phyloP scores from a whole-genome alignment of 2,113 vertebrate genomes.

The Monarcha castaneiventris region DNA sequence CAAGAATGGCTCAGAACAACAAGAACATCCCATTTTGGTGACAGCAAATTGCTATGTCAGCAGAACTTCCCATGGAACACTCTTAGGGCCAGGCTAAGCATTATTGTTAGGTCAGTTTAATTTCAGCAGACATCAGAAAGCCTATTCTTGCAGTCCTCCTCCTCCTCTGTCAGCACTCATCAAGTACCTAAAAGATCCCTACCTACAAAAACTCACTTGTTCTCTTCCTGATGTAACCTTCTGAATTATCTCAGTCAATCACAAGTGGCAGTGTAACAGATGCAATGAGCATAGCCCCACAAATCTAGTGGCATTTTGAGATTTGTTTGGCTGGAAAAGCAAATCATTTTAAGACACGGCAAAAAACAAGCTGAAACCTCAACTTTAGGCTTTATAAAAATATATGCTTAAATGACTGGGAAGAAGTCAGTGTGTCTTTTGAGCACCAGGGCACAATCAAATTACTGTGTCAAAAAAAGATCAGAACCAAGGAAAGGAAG shows the following conservation, averaged over 20 bases:
- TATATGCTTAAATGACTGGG: not conserved
- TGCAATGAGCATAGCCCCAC: not conserved
- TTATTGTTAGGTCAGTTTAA: not conserved
- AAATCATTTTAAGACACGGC: not conserved
- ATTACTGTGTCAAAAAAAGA: slow-evolving; percentile 1
- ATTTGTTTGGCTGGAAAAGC: not conserved
- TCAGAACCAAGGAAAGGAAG: not conserved
- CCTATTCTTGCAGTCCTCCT: not conserved
- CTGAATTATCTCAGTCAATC: not conserved
- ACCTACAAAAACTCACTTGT: not conserved
- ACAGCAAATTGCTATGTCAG: not conserved
- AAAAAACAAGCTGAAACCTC: not conserved
- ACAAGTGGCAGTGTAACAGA: not conserved
- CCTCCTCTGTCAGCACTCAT: not conserved
- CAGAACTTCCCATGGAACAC: not conserved
- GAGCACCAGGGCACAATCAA: not conserved
- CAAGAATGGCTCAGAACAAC: not conserved
- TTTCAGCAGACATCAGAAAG: not conserved
- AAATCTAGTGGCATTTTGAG: not conserved
- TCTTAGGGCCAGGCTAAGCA: not conserved
- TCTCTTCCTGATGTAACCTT: not conserved
- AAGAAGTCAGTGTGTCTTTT: not conserved
- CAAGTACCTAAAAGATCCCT: not conserved
- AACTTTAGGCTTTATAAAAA: slow-evolving; percentile 5
- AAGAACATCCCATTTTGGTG: not conserved